A percentile compares a stretch with the other conserved stretches of the same genome.
Evolutionary conservation across 2,797 vertebrate genomes (phyloP).

Genomic region (Melanotaenia boesemani): DNA sequence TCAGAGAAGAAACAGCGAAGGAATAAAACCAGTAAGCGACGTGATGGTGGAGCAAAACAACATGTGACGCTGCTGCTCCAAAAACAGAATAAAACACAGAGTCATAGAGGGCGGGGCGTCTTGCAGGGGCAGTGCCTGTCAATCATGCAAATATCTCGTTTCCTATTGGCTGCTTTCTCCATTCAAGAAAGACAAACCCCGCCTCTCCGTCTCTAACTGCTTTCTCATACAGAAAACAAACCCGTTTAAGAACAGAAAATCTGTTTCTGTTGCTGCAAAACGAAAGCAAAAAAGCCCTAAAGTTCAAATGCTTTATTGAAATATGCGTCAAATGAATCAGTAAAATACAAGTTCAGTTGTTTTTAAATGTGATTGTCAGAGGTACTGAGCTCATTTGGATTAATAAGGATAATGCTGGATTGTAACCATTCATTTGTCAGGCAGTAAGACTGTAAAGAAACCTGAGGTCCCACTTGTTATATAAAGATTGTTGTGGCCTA

Average conservation of each 20-base stretch:
- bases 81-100: constrained; percentile 81
- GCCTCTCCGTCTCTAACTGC: constrained; percentile 31
- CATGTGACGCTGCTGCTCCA: constrained; percentile 92
- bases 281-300: constrained; percentile 11
- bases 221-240: constrained; percentile 35
- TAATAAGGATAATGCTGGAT: constrained; percentile 18
- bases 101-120: constrained; percentile 79
- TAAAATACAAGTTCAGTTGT: background rate
- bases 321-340: too few relatives aligned
- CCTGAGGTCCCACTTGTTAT: constrained; percentile 70
- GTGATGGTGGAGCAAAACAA: constrained; percentile 92
- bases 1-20: constrained; percentile 81
- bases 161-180: constrained; percentile 72
- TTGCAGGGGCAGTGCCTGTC: constrained; percentile 77
- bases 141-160: constrained; percentile 40
- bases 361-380: background rate
- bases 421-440: constrained; percentile 43
- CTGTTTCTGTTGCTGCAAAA: constrained; percentile 6
- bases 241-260: constrained; percentile 33
- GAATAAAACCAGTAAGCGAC: constrained; percentile 85
- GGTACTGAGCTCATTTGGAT: constrained; percentile 16
- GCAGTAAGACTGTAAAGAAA: constrained; percentile 74
- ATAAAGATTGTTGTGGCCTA: constrained; percentile 74
- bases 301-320: background rate
- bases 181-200: constrained; percentile 43